Conservation (phyloP, 2,797 vertebrate genomes). For the Avahi laniger region DNA sequence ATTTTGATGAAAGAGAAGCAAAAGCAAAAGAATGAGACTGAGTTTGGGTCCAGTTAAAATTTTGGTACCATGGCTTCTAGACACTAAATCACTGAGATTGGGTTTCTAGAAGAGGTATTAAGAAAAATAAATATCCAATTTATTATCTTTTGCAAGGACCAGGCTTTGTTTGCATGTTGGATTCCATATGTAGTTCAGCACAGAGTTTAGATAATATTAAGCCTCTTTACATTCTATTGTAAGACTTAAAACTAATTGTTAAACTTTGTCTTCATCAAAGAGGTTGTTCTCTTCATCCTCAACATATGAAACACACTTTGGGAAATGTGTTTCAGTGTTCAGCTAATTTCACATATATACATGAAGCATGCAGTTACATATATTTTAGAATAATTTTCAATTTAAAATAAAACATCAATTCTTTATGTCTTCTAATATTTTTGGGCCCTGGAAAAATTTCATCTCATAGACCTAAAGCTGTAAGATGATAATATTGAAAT, state of each 20-base stretch:
- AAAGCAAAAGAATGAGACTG: not conserved
- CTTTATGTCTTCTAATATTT: conserved; percentile 81
- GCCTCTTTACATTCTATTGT: not conserved
- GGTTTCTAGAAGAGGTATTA: not conserved
- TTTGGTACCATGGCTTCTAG: not conserved
- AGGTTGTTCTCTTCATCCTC: conserved; percentile 32
- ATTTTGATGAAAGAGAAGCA: conserved; percentile 30
- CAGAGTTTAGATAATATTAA: not conserved
- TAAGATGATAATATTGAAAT: conserved; percentile 88
- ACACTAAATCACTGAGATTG: not conserved
- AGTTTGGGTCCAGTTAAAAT: not conserved
- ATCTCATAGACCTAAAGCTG: conserved; percentile 85
- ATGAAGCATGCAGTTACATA: conserved; percentile 30
- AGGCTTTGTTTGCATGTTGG: not conserved
- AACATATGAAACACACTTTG: not conserved
- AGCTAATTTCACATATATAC: conserved; percentile 72
- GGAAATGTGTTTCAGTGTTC: conserved; percentile 58
- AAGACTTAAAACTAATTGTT: not conserved
- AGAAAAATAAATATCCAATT: not conserved
- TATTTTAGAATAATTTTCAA: conserved; percentile 68
- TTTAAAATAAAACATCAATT: conserved; percentile 76
- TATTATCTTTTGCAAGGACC: not conserved
- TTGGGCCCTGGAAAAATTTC: conserved; percentile 80
- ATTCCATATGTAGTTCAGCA: not conserved
- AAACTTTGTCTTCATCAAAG: conserved; percentile 35